Evolutionary conservation across 2,113 vertebrate species (phyloP).

Genomic region (Muscicapa adusta): DNA sequence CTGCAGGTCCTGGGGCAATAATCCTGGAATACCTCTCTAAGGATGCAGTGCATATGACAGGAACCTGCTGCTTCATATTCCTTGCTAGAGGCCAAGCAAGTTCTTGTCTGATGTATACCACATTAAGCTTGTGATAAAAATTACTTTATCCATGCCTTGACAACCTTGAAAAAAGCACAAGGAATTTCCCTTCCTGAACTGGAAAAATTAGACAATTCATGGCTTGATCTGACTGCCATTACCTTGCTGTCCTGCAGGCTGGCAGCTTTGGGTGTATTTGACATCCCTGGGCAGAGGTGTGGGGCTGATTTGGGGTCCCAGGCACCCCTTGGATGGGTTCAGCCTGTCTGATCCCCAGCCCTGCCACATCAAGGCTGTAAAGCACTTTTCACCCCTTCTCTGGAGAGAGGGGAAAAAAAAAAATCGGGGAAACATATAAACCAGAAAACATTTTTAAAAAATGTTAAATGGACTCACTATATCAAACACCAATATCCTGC

Average conservation of each 20-base stretch:
- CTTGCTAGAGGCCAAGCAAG: background rate
- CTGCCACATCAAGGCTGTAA: too few species aligned
- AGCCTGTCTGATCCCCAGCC: background rate
- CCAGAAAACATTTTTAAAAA: background rate
- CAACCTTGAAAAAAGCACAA: background rate
- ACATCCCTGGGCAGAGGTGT: background rate
- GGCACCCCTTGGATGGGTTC: background rate
- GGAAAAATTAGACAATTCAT: background rate
- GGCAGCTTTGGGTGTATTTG: background rate
- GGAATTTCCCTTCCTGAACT: background rate
- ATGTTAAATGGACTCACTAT: too few species aligned
- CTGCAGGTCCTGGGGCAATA: background rate
- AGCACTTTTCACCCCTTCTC: background rate
- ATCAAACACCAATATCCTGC: background rate
- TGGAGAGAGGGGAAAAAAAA: background rate
- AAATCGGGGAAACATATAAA: background rate
- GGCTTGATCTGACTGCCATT: background rate
- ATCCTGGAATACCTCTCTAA: background rate
- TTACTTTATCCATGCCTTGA: background rate
- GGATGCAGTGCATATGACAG: background rate
- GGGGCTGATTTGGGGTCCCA: background rate
- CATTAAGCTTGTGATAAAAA: background rate
- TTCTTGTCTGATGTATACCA: accelerated
- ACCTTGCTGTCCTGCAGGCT: background rate
- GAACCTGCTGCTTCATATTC: background rate